Conservation (phyloP, 1,140 invertebrate species). For the Stegodyphus mimosarum region DNA sequence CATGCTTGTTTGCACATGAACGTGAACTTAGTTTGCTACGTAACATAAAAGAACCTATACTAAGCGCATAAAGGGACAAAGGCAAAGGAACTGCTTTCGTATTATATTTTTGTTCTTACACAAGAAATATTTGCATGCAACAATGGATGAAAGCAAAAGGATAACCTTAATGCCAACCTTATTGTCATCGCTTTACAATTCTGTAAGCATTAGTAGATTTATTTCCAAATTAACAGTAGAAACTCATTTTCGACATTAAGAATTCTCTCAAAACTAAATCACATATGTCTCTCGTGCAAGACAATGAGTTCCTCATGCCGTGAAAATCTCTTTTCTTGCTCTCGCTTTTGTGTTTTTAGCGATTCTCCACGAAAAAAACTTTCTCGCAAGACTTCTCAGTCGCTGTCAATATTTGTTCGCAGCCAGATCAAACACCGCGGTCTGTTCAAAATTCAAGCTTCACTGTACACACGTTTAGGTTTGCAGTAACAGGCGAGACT, state of each 20-base stretch:
- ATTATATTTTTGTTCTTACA: constrained; percentile 10
- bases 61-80: too few relatives aligned
- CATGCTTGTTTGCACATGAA: too few relatives aligned
- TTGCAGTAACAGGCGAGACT: background rate
- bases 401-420: constrained; percentile 45
- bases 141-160: constrained; percentile 10
- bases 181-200: background rate
- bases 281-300: background rate
- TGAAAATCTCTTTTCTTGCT: constrained; percentile 8
- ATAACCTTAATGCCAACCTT: too few relatives aligned
- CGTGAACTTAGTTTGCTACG: too few relatives aligned
- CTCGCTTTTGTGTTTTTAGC: constrained; percentile 14
- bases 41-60: too few relatives aligned
- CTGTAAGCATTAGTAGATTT: background rate
- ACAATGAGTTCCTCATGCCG: constrained; percentile 2
- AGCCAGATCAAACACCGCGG: constrained; percentile 50
- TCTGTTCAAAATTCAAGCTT: constrained; percentile 42
- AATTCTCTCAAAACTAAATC: background rate
- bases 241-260: background rate
- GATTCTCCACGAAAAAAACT: constrained; percentile 12
- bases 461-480: constrained; percentile 26
- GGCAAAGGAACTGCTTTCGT: background rate
- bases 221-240: constrained; percentile 9
- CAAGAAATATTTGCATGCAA: constrained; percentile 1
- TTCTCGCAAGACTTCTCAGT: constrained; percentile 12